Percentiles rank a stretch among this genome's conserved stretches.
These are phyloP conservation scores for Tapirus indicus DNA, from an alignment of 2,797 vertebrate species.

Conservation along the genomic window DNA sequence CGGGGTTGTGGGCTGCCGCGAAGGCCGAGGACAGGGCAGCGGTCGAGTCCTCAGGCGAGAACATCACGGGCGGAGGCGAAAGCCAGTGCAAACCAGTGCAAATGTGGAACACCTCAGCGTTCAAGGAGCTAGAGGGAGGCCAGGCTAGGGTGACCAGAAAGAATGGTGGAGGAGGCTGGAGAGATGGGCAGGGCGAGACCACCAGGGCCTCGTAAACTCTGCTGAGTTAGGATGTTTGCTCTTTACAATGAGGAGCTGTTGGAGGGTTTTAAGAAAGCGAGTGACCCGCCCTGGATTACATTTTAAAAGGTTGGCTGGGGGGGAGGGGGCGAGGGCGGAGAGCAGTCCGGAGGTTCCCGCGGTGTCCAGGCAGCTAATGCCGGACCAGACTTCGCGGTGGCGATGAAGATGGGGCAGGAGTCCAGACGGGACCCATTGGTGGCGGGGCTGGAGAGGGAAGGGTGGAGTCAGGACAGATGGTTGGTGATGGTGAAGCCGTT, in stretches of 20 bases:
- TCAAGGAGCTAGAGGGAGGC: background rate
- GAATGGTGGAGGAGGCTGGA: background rate
- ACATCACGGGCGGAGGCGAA: too few species aligned
- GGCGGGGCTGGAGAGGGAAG: background rate
- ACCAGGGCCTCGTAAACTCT: background rate
- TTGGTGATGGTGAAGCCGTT: background rate
- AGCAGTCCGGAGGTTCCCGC: too few species aligned
- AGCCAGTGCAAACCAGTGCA: background rate
- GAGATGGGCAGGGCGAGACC: background rate
- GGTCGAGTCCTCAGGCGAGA: background rate
- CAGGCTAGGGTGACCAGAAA: background rate
- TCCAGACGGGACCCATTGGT: background rate
- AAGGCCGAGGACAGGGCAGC: background rate
- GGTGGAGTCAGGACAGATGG: background rate
- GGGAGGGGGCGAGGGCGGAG: background rate
- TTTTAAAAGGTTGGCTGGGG: background rate
- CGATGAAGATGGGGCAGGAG: rapidly evolving
- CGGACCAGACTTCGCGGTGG: background rate
- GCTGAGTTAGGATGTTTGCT: background rate
- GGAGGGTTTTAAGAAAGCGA: background rate
- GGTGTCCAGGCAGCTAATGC: background rate
- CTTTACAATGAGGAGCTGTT: background rate
- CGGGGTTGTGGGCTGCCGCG: background rate
- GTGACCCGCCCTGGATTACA: background rate
- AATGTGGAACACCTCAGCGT: background rate